phyloP scores from a whole-genome alignment of 2,797 vertebrate genomes.

The Rallus crepitans region DNA sequence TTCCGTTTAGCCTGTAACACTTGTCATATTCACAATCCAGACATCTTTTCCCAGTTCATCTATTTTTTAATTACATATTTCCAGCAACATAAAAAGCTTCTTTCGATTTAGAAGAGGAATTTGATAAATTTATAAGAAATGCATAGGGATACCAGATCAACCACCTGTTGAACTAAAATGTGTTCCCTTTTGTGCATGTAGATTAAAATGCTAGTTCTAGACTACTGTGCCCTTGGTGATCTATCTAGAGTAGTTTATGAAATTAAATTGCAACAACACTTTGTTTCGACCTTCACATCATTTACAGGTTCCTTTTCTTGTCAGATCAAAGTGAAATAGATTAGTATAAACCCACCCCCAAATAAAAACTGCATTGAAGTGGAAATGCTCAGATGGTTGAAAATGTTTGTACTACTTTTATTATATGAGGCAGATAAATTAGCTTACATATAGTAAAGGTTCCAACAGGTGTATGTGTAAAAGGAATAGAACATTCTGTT shows the following conservation, averaged over 20 bases:
- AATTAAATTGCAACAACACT: not conserved
- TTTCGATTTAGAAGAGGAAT: not conserved
- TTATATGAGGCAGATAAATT: not conserved
- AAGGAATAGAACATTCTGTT: constrained; percentile 16
- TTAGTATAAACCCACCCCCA: not conserved
- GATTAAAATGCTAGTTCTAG: not conserved
- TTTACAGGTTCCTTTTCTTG: not conserved
- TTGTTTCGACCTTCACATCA: not conserved
- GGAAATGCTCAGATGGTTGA: not conserved
- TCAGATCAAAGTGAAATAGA: not conserved
- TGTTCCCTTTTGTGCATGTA: not conserved
- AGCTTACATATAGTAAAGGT: not conserved
- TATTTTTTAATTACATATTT: not conserved
- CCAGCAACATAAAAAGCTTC: not conserved
- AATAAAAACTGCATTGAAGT: not conserved
- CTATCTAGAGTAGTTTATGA: not conserved
- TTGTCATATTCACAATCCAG: not conserved
- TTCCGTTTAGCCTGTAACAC: not conserved
- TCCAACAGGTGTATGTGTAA: not conserved
- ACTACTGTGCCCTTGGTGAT: not conserved
- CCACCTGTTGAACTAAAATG: not conserved
- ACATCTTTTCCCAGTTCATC: not conserved
- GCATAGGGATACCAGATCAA: not conserved
- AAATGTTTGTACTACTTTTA: not conserved
- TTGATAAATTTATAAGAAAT: not conserved